phyloP scores from a whole-genome alignment of 1,140 invertebrate genomes.

The Heliconius nattereri region DNA sequence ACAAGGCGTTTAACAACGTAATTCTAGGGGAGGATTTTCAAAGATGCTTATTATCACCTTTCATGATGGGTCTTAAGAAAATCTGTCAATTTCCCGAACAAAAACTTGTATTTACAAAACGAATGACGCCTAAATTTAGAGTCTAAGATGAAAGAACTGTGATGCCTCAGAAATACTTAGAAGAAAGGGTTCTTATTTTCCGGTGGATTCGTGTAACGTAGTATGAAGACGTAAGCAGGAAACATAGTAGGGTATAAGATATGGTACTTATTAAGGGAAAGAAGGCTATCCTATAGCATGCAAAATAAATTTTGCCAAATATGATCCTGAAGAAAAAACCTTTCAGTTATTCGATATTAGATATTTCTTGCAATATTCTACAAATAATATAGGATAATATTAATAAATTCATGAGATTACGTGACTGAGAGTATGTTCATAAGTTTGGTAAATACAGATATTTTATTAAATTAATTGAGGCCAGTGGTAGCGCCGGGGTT shows the following conservation, averaged over 20 bases:
- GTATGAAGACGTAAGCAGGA: constrained; percentile 45
- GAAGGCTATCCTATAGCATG: constrained; percentile 31
- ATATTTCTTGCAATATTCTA: neutral
- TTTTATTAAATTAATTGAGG: neutral
- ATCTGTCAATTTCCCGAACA: constrained; percentile 49
- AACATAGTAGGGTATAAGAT: constrained; percentile 43
- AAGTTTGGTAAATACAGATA: neutral
- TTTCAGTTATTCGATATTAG: constrained; percentile 11
- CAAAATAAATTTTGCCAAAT: constrained; percentile 39
- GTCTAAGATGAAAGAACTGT: constrained; percentile 25
- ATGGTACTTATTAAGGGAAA: constrained; percentile 46
- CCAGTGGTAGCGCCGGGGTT: no score
- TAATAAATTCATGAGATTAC: neutral
- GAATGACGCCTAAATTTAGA: constrained; percentile 35
- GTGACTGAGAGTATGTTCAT: neutral
- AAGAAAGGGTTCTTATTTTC: constrained; percentile 21
- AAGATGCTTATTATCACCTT: constrained; percentile 26
- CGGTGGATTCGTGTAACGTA: constrained; percentile 42
- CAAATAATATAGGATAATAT: neutral
- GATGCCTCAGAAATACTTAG: neutral
- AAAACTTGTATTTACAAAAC: constrained; percentile 41
- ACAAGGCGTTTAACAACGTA: constrained; percentile 21
- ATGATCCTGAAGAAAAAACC: constrained; percentile 21
- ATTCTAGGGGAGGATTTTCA: constrained; percentile 23
- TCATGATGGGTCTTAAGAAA: constrained; percentile 29